Evolutionary conservation across 2,888 invertebrate genomes (phyloP), one percentile per base, ranked within the genome.

Genomic region (Melanchra persicariae): DNA sequence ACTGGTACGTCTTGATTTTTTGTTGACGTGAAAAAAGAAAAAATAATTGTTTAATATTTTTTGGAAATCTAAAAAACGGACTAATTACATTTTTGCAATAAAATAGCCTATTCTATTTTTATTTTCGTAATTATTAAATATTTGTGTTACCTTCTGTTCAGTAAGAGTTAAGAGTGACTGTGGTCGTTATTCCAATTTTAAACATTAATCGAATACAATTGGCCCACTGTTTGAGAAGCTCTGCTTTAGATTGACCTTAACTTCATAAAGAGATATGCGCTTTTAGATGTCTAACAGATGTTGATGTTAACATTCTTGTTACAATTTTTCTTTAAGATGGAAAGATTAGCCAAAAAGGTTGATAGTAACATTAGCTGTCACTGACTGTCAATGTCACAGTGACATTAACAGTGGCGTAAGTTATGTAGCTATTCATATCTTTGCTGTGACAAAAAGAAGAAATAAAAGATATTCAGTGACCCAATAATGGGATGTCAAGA

Each of bases 321-420:
- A 45, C 15, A 26, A 17, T 49, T 17, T 19, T 19, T 30, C 45
- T 45, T 9, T 2, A 0, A 37, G 63, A 63, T 71, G 52, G 1
- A 22, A 37, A 63, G 64, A 63, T 74, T 52, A 26, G 22, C 8
- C 26, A 73, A 1, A 73, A 43, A 73, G 15, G 51, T 26, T 43
- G 40, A 40, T 58, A 17, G 12, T 10, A 0, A 34, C 5, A 34
- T 22, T 70, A 12, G 12, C 12, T 51, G 49, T 51, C 40, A 70
- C 15, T 40, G 22, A 24, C 26, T 70, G 47, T 43, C 60, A 51
- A 59, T 60, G 61, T 61, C n/a, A 61, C 7, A 5, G n/a, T 10
- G 22, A 72, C 19, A 52, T 51, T 54, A 22, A 24, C 24, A 15
- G 26, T 58, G 2, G 22, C 9, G 17, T 19, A 5, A 52, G 17